phyloP scores from a whole-genome alignment of 2,797 vertebrate species.

The Typhlichthys eigenmanni region DNA sequence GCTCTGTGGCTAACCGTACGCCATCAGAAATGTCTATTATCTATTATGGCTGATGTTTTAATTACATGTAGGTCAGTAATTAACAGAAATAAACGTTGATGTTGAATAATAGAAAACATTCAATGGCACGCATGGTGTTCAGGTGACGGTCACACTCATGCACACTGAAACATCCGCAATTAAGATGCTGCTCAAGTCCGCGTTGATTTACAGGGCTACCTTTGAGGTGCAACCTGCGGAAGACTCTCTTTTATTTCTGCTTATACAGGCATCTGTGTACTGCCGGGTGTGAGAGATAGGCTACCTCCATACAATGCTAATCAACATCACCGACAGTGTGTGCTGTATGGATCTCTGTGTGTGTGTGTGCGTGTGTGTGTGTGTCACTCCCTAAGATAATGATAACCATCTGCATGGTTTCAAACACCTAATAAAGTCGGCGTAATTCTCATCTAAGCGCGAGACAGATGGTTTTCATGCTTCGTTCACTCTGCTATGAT shows the following conservation, averaged over 20 bases:
- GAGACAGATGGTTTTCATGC: neutral
- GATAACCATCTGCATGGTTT: conserved; percentile 70
- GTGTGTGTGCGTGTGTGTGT: conserved; percentile 13
- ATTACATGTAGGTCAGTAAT: too few species aligned
- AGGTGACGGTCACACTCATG: conserved; percentile 17
- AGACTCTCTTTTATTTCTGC: neutral
- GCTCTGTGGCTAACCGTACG: neutral
- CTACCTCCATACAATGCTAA: conserved; percentile 6
- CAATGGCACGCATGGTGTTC: too few species aligned
- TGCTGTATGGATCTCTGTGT: conserved; percentile 14
- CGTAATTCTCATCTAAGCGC: conserved; percentile 10
- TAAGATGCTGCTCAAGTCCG: neutral
- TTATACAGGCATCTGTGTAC: neutral
- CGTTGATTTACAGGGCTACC: neutral
- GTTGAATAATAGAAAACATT: too few species aligned
- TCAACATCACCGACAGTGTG: conserved; percentile 45
- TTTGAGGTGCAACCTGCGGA: neutral
- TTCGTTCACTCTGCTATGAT: conserved; percentile 43
- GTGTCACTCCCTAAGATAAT: conserved; percentile 59
- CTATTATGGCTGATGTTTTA: too few species aligned
- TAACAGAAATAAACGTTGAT: too few species aligned
- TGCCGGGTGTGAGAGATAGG: too few species aligned
- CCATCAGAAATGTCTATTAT: too few species aligned
- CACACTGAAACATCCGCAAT: conserved; percentile 32
- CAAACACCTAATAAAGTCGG: conserved; percentile 71